Evolutionary conservation across 2,113 vertebrate species (phyloP).

Genomic region (Lipophrys pholis): DNA sequence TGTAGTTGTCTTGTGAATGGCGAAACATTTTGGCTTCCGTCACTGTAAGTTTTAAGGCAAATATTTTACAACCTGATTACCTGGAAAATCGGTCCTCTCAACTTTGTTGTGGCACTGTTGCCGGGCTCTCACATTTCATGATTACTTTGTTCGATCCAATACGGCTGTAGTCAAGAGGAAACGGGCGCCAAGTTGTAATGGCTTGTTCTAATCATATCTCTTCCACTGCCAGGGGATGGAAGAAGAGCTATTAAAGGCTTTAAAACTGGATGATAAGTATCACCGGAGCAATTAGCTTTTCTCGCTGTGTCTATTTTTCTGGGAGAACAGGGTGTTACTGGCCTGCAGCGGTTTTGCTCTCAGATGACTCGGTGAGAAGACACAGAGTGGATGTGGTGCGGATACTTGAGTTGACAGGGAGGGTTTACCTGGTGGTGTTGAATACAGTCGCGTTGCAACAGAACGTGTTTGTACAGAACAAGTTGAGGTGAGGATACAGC

Average conservation of each 20-base stretch:
- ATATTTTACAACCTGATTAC: too few species aligned
- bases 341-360: constrained; percentile 33
- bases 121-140: not conserved
- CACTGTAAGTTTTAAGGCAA: not conserved
- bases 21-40: not conserved
- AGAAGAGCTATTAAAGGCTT: constrained; percentile 20
- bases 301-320: not conserved
- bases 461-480: too few species aligned
- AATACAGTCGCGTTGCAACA: constrained; percentile 33
- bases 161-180: constrained; percentile 5
- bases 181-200: not conserved
- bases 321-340: constrained; percentile 50
- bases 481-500: constrained; percentile 8
- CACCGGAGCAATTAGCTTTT: constrained; percentile 27
- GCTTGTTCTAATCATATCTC: not conserved
- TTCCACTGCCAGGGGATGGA: not conserved
- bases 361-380: constrained; percentile 36
- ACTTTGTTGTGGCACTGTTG: not conserved
- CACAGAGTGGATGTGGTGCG: constrained; percentile 44
- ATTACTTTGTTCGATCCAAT: not conserved
- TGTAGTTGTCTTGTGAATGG: too few species aligned
- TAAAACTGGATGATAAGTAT: constrained; percentile 17
- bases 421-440: constrained; percentile 36
- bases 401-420: constrained; percentile 2
- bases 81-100: too few species aligned